Conservation (phyloP, 2,888 invertebrate species). For the Neoitamus cyanurus region DNA sequence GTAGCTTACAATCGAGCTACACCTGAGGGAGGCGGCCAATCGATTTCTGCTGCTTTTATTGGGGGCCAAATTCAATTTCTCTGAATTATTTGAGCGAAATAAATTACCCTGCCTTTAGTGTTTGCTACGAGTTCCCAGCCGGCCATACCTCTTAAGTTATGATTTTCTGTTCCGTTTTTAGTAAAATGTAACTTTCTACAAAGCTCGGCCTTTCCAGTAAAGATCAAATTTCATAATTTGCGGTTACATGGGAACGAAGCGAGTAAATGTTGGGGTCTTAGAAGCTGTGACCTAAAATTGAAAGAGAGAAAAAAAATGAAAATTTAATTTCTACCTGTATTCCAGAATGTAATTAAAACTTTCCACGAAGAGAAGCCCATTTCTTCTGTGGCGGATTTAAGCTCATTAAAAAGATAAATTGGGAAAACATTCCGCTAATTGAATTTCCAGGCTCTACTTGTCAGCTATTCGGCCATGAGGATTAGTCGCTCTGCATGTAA, state of each 20-base stretch:
- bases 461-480: background rate
- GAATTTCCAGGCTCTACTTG: background rate
- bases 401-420: background rate
- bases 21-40: background rate
- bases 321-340: background rate
- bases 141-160: background rate
- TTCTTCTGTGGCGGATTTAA: background rate
- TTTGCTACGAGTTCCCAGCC: background rate
- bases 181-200: background rate
- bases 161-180: background rate
- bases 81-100: background rate
- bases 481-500: background rate
- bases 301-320: background rate
- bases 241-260: background rate
- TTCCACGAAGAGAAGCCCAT: background rate
- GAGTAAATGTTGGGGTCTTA: background rate
- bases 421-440: background rate
- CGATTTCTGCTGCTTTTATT: background rate
- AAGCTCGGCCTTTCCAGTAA: background rate
- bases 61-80: background rate
- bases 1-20: background rate
- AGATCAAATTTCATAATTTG: background rate
- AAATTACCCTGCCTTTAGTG: background rate
- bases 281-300: background rate
- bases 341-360: background rate